These are phyloP conservation scores for Hydropotes inermis DNA, from an alignment of 2,113 vertebrate genomes.

Conservation along the genomic window DNA sequence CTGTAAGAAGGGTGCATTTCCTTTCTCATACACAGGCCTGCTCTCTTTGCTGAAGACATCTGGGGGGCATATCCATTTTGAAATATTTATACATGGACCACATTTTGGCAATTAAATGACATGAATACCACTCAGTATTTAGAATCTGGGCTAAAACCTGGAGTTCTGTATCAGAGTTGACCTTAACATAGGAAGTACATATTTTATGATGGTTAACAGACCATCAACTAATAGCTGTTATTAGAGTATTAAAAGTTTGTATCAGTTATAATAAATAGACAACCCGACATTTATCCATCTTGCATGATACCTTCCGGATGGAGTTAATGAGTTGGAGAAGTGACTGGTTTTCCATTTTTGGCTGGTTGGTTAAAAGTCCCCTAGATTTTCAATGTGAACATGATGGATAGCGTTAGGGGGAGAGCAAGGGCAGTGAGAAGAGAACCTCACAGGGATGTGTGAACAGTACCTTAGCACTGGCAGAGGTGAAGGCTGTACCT, in stretches of 20 bases:
- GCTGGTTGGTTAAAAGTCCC: not conserved
- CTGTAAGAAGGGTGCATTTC: not conserved
- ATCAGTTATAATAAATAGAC: not conserved
- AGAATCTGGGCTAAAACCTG: not conserved
- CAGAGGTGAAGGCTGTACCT: not conserved
- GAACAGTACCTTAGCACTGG: too few species aligned
- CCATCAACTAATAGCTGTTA: not conserved
- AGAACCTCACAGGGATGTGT: not conserved
- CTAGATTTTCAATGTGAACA: not conserved
- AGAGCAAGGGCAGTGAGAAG: not conserved
- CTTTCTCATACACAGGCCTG: not conserved
- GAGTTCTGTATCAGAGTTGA: not conserved
- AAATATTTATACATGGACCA: slow-evolving; percentile 1
- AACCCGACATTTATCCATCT: not conserved
- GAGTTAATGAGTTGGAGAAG: not conserved
- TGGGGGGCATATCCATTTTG: not conserved
- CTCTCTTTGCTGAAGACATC: not conserved
- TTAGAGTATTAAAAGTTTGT: not conserved
- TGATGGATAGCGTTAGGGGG: not conserved
- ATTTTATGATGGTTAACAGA: not conserved
- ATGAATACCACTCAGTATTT: not conserved
- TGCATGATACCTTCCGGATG: not conserved
- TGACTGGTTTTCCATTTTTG: not conserved
- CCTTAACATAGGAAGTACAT: not conserved
- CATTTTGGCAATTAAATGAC: slow-evolving; percentile 3